phyloP scores from a whole-genome alignment of 2,888 invertebrate genomes.

The Parelbella ahira region DNA sequence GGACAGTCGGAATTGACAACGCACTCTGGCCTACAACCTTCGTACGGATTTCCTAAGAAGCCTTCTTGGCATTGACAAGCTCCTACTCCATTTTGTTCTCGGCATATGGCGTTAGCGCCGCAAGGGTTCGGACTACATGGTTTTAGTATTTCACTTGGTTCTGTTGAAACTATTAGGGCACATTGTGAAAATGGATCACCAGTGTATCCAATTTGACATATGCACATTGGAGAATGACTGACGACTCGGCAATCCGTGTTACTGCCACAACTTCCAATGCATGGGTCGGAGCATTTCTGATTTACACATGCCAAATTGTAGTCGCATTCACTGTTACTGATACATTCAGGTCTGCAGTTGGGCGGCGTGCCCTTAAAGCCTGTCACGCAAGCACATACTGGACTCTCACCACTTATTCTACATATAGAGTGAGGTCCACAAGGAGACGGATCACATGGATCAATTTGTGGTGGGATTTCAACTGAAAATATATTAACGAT shows the following conservation, averaged over 20 bases:
- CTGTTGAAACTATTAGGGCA: conserved; percentile 50
- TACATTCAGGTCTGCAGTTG: conserved; percentile 89
- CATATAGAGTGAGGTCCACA: conserved; percentile 90
- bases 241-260: conserved; percentile 89
- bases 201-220: conserved; percentile 84
- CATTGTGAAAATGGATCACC: conserved; percentile 90
- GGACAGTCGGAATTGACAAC: conserved; percentile 86
- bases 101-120: conserved; percentile 82
- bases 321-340: conserved; percentile 87
- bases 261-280: conserved; percentile 85
- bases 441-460: conserved; percentile 86
- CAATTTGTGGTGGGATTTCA: conserved; percentile 46
- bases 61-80: conserved; percentile 84
- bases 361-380: conserved; percentile 86
- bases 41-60: conserved; percentile 88
- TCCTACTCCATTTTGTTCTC: conserved; percentile 82
- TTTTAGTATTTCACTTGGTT: conserved; percentile 62
- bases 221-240: conserved; percentile 87
- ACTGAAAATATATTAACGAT: conserved; percentile 22
- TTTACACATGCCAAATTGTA: conserved; percentile 86
- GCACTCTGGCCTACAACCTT: conserved; percentile 89
- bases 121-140: conserved; percentile 85
- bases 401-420: conserved; percentile 82
- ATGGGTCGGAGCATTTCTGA: conserved; percentile 88
- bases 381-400: conserved; percentile 87